Evolutionary conservation across 2,888 invertebrate genomes (phyloP).

Genomic region (Hemistola chrysoprasaria): DNA sequence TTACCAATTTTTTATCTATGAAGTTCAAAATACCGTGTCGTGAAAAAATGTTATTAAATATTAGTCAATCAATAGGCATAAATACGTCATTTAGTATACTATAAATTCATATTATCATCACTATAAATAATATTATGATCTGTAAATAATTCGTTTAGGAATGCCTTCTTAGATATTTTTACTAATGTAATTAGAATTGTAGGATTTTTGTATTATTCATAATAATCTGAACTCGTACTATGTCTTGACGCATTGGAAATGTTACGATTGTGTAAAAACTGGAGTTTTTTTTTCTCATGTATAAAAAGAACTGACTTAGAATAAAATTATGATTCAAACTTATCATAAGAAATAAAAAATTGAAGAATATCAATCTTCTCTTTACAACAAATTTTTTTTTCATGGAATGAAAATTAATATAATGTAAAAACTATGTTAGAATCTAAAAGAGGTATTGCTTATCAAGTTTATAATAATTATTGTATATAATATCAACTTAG

Average conservation of each 20-base stretch:
- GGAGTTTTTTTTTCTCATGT: neutral
- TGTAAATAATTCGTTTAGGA: slow-evolving; percentile 62
- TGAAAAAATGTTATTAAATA: too few species aligned
- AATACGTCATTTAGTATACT: neutral
- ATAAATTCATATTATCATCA: slow-evolving; percentile 6
- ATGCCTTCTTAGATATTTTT: slow-evolving; percentile 68
- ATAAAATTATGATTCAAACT: neutral
- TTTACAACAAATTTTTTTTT: too few species aligned
- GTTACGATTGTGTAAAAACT: slow-evolving; percentile 12
- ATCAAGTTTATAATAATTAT: slow-evolving; percentile 38
- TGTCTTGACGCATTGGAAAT: slow-evolving; percentile 8
- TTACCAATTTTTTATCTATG: too few species aligned
- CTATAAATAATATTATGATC: slow-evolving; percentile 8
- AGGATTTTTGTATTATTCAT: slow-evolving; percentile 38
- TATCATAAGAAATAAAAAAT: too few species aligned
- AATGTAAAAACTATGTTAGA: slow-evolving; percentile 3
- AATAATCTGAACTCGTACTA: slow-evolving; percentile 9
- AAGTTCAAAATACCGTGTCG: too few species aligned
- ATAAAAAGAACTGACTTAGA: slow-evolving; percentile 10
- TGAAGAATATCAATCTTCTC: too few species aligned
- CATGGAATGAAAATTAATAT: too few species aligned
- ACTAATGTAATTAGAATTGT: slow-evolving; percentile 37
- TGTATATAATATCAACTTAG: slow-evolving; percentile 57
- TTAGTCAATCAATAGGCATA: too few species aligned
- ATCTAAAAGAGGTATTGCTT: slow-evolving; percentile 33